These are phyloP conservation scores for Temnopleurus reevesii DNA, from an alignment of 53 echinoderm and acorn worm species.

Conservation along the genomic window DNA sequence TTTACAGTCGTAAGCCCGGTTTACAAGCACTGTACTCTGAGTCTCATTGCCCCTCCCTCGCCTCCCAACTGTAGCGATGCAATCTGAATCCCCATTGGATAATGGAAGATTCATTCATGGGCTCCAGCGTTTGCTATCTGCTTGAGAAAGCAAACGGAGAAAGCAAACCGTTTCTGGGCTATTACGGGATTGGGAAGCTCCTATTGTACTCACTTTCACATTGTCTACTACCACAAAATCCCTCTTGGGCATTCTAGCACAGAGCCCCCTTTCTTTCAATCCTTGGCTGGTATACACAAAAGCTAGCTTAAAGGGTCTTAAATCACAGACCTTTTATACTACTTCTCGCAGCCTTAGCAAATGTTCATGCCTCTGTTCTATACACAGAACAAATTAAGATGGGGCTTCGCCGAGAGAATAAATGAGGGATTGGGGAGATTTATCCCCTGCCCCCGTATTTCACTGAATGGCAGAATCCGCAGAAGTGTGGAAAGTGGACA, in stretches of 20 bases:
- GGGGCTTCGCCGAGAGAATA: no score
- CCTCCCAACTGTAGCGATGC: not conserved
- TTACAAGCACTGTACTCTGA: not conserved
- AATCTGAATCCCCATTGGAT: not conserved
- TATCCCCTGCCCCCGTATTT: no score
- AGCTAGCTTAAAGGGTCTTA: constrained; percentile 14
- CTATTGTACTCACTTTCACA: not conserved
- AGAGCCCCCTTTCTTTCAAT: not conserved
- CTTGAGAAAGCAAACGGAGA: not conserved
- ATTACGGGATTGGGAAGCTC: no score
- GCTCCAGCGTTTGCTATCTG: not conserved
- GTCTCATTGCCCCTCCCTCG: not conserved
- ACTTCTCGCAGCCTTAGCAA: not conserved
- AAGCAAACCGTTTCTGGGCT: not conserved
- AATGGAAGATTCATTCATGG: not conserved
- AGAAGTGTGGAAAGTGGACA: no score
- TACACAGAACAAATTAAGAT: no score
- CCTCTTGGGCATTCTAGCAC: constrained; percentile 4
- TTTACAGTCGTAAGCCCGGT: no score
- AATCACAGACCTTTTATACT: not conserved
- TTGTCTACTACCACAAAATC: not conserved
- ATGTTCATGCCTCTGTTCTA: not conserved
- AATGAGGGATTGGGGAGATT: no score
- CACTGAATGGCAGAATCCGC: no score
- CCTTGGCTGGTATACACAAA: not conserved